Evolutionary conservation across 2,113 vertebrate species (phyloP).

Genomic region (Mobula birostris): DNA sequence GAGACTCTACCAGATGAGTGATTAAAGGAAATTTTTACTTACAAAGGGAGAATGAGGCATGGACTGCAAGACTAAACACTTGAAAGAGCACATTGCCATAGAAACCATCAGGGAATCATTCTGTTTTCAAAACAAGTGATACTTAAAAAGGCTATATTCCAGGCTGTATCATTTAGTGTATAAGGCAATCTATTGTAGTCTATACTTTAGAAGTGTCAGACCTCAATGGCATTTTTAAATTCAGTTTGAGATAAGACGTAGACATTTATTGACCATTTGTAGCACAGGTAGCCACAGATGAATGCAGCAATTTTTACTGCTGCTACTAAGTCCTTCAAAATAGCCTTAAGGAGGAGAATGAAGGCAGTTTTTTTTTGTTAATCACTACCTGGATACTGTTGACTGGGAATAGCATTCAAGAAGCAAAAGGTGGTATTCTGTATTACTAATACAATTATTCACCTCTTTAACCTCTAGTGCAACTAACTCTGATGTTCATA

Average conservation of each 20-base stretch:
- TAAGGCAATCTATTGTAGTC: not conserved
- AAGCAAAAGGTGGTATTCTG: not conserved
- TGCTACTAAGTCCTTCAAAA: not conserved
- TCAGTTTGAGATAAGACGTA: not conserved
- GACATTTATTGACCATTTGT: not conserved
- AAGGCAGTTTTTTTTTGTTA: not conserved
- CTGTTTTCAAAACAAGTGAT: constrained; percentile 13
- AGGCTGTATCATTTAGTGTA: not conserved
- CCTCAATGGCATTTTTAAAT: not conserved
- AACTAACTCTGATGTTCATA: not conserved
- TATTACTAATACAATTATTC: not conserved
- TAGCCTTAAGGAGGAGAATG: not conserved
- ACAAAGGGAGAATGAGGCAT: constrained; percentile 33
- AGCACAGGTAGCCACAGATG: not conserved
- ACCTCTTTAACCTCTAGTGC: not conserved
- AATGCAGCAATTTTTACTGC: not conserved
- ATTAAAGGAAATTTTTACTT: constrained; percentile 27
- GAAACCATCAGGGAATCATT: constrained; percentile 15
- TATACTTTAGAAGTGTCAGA: not conserved
- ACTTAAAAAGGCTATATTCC: not conserved
- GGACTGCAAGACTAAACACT: constrained; percentile 26
- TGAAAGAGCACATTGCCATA: constrained; percentile 23
- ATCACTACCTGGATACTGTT: not conserved
- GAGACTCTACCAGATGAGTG: constrained; percentile 3
- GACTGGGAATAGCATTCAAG: not conserved